Conservation (phyloP, 2,797 vertebrate genomes). For the Melanotaenia boesemani region DNA sequence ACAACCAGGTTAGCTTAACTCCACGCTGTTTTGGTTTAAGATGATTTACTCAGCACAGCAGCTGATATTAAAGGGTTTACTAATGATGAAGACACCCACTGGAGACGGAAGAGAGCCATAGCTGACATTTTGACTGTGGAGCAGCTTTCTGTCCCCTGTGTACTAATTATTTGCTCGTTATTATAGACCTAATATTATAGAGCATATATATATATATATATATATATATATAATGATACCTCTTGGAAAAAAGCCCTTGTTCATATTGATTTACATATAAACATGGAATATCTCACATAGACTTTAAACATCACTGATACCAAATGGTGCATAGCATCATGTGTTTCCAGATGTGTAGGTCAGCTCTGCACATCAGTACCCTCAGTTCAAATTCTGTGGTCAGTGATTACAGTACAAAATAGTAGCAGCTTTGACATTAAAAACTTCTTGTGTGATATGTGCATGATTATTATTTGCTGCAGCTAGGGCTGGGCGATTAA, state of each 20-base stretch:
- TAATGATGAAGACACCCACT: neutral
- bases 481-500: no score
- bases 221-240: no score
- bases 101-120: neutral
- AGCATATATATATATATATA: neutral
- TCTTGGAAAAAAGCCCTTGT: slow-evolving; percentile 22
- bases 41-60: neutral
- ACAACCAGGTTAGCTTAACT: neutral
- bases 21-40: neutral
- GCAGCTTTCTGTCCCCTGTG: neutral
- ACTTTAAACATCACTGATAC: slow-evolving; percentile 20
- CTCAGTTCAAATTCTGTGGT: slow-evolving; percentile 17
- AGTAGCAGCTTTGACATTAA: slow-evolving; percentile 36
- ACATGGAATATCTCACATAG: neutral
- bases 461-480: slow-evolving; percentile 2
- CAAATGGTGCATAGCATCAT: slow-evolving; percentile 15
- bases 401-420: slow-evolving; percentile 13
- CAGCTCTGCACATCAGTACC: slow-evolving; percentile 13
- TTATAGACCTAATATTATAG: neutral
- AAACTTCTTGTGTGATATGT: slow-evolving; percentile 18
- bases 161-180: neutral
- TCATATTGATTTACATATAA: slow-evolving; percentile 18
- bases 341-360: slow-evolving; percentile 11
- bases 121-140: no score
- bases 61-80: neutral